These are phyloP conservation scores for Rhynchonema sp. DNA, from an alignment of 2,888 invertebrate species.

Conservation along the genomic window DNA sequence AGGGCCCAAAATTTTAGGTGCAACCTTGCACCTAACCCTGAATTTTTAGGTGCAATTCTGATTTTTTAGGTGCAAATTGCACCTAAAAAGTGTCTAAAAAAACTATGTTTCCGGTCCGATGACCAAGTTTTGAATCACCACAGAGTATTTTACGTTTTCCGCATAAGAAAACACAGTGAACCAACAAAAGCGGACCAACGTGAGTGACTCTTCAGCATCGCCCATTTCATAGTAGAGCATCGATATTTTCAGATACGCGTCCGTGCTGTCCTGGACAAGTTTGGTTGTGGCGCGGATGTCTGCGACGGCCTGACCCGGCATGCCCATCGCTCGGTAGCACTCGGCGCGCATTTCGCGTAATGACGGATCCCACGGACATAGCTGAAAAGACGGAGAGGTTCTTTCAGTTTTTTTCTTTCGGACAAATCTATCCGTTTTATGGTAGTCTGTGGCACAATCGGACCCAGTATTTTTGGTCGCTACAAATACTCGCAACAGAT, in stretches of 20 bases:
- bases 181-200: slow-evolving; percentile 35
- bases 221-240: slow-evolving; percentile 68
- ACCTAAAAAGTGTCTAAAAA: too few species aligned
- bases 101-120: too few species aligned
- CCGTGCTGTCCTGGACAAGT: slow-evolving; percentile 72
- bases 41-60: too few species aligned
- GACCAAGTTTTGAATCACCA: background rate
- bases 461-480: too few species aligned
- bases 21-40: too few species aligned
- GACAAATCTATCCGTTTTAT: too few species aligned
- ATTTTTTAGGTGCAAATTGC: too few species aligned
- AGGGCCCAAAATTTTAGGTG: too few species aligned
- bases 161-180: background rate
- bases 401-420: too few species aligned
- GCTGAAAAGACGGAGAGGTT: too few species aligned
- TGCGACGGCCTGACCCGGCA: slow-evolving; percentile 62
- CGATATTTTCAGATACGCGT: slow-evolving; percentile 61
- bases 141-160: background rate
- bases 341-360: slow-evolving; percentile 68
- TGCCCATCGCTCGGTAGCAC: slow-evolving; percentile 44
- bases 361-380: slow-evolving; percentile 68
- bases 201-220: slow-evolving; percentile 69
- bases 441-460: too few species aligned
- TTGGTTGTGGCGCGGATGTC: slow-evolving; percentile 77
- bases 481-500: too few species aligned